Percentiles rank a stretch among this genome's conserved stretches.
phyloP scores from a whole-genome alignment of 2,113 vertebrate species.

The Barnardius zonarius region DNA sequence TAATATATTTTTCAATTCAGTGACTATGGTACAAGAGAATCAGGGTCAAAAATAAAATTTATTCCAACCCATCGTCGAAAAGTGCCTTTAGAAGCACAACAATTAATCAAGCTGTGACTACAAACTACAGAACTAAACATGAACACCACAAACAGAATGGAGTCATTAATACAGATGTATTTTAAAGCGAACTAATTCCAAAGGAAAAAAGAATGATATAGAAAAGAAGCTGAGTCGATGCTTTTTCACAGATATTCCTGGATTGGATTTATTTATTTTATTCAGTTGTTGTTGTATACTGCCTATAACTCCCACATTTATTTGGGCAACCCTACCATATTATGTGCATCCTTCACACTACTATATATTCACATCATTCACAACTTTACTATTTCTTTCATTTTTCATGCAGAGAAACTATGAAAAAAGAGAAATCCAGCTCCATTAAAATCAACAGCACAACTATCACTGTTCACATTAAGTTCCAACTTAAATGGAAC shows the following conservation, averaged over 20 bases:
- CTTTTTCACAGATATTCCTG: background rate
- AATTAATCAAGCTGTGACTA: background rate
- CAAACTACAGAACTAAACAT: background rate
- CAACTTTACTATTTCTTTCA: background rate
- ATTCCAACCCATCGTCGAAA: background rate
- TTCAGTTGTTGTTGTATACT: background rate
- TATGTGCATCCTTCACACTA: background rate
- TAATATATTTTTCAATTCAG: background rate
- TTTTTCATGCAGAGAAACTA: background rate
- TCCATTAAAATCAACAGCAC: background rate
- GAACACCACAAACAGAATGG: background rate
- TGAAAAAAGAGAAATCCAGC: background rate
- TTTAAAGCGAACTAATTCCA: background rate
- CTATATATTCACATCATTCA: background rate
- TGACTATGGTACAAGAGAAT: background rate
- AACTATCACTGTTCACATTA: background rate
- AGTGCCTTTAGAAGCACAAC: background rate
- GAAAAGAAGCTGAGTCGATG: background rate
- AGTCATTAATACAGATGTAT: background rate
- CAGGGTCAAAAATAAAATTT: background rate
- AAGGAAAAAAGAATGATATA: background rate
- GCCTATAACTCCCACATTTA: rapidly evolving
- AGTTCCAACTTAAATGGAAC: background rate
- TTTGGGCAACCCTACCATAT: background rate
- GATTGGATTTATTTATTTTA: background rate